Evolutionary conservation across 2,113 vertebrate genomes (phyloP), one percentile per base, ranked within the genome.

Genomic region (Myrmecophaga tridactyla): DNA sequence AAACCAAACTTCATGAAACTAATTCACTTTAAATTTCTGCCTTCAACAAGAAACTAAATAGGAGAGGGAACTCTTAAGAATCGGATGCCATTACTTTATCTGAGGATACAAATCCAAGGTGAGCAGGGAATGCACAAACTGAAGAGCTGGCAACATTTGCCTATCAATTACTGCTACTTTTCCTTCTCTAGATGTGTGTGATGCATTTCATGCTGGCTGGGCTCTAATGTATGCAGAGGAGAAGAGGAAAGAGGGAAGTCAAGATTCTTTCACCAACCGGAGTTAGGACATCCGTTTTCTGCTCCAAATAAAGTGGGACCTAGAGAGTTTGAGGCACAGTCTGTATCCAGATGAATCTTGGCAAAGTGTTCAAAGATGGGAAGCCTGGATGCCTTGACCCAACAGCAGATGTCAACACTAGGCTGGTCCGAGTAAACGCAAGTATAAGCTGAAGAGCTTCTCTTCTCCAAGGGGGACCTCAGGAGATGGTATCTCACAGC

Each of bases 21-120:
- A 73, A 63, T 94, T 94, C 84, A 43, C 69, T 84, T 92, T 78
- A 94, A 94, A 88, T n/a, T 70, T 93, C 43, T 92, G 48, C 9
- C 60, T 91, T 10, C 0, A 75, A 94, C 81, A 67, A 13, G 53
- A 53, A 77, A 73, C 36, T 6, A 46, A 48, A 46, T 14, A 73
- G n/a, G 13, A 25, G 15, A 41, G 7, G 46, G 20, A n/a, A n/a
- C 73, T 94, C 77, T 94, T 11, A 36, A 63, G 17, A 46, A 81
- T 36, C 29, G 36, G 6, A 62, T n/a, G 60, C 7, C 12, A 31
- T 2, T 51, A 20, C 36, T 78, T 73, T 56, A 72, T 56, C 53
- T 65, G 77, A 80, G 23, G 34, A 43, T 67, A 39, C 20, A 69
- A 78, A 73, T 3, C 2, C 29, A 84, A 89, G 70, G 14, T 60